Evolutionary conservation across 2,888 invertebrate species (phyloP).

Genomic region (Merodon equestris): DNA sequence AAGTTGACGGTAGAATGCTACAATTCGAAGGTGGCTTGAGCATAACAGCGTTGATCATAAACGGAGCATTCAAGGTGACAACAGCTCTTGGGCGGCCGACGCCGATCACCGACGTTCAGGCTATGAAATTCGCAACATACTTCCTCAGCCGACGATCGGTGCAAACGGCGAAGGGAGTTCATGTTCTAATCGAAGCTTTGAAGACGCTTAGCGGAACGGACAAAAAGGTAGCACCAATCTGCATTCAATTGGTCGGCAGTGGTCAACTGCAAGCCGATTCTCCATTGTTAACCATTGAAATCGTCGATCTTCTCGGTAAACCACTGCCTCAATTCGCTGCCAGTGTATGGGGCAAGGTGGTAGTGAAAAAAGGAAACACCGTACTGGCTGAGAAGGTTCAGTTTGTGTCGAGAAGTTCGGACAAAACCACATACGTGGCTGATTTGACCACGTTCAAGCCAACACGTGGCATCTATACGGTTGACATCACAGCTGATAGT

Average conservation of each 20-base stretch:
- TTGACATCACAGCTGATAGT: constrained; percentile 86
- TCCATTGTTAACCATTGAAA: constrained; percentile 85
- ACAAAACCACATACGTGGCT: constrained; percentile 86
- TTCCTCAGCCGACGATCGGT: constrained; percentile 93
- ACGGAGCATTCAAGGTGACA: constrained; percentile 82
- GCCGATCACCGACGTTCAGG: constrained; percentile 87
- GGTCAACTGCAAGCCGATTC: constrained; percentile 87
- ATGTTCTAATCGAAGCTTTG: constrained; percentile 89
- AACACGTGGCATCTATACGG: constrained; percentile 91
- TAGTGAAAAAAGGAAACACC: constrained; percentile 81
- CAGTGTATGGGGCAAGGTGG: constrained; percentile 74
- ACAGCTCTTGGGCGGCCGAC: constrained; percentile 83
- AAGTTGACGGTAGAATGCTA: constrained; percentile 91
- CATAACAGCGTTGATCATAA: constrained; percentile 84
- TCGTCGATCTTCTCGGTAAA: constrained; percentile 88
- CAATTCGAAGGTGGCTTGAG: constrained; percentile 96
- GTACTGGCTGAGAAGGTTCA: constrained; percentile 81
- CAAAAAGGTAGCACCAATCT: constrained; percentile 89
- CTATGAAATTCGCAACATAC: constrained; percentile 93
- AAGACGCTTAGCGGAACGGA: constrained; percentile 82
- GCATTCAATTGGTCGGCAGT: constrained; percentile 88
- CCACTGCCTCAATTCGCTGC: constrained; percentile 79
- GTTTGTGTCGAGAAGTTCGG: constrained; percentile 85
- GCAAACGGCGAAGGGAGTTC: constrained; percentile 90
- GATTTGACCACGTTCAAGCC: constrained; percentile 88